Conservation (phyloP, 2,113 vertebrate genomes). For the Gobio gobio region DNA sequence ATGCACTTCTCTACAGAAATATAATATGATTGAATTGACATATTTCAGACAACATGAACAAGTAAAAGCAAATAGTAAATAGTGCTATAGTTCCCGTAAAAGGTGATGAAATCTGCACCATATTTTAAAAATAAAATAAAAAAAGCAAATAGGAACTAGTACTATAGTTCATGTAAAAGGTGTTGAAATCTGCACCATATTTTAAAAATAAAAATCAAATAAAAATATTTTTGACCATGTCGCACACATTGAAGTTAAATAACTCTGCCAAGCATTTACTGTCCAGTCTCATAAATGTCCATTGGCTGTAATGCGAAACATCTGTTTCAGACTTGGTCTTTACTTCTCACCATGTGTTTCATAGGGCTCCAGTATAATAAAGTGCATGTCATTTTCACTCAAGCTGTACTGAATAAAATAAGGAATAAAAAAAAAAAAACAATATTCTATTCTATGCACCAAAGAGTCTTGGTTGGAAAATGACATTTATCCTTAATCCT, state of each 20-base stretch:
- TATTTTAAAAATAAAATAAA: slow-evolving; percentile 39
- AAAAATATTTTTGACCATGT: slow-evolving; percentile 46
- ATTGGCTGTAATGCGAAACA: slow-evolving; percentile 52
- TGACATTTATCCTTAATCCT: slow-evolving; percentile 4
- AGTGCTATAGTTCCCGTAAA: slow-evolving; percentile 10
- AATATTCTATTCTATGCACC: slow-evolving; percentile 33
- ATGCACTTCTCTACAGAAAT: neutral
- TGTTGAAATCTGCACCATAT: slow-evolving; percentile 42
- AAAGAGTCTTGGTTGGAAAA: slow-evolving; percentile 42
- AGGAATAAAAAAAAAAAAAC: slow-evolving; percentile 26
- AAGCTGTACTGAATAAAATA: slow-evolving; percentile 29
- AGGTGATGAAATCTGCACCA: slow-evolving; percentile 39
- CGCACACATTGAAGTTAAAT: slow-evolving; percentile 56
- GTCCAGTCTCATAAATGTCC: slow-evolving; percentile 56
- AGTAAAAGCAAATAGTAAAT: neutral
- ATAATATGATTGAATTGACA: neutral
- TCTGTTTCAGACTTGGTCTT: slow-evolving; percentile 45
- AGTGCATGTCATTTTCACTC: slow-evolving; percentile 52
- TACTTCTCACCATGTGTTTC: slow-evolving; percentile 46
- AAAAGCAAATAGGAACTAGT: neutral
- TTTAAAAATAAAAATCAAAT: slow-evolving; percentile 40
- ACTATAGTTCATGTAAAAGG: slow-evolving; percentile 29
- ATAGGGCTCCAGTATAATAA: slow-evolving; percentile 49
- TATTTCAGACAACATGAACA: neutral
- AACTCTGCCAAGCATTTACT: slow-evolving; percentile 50